Conservation (phyloP, 2,797 vertebrate genomes). For the Huso huso region DNA sequence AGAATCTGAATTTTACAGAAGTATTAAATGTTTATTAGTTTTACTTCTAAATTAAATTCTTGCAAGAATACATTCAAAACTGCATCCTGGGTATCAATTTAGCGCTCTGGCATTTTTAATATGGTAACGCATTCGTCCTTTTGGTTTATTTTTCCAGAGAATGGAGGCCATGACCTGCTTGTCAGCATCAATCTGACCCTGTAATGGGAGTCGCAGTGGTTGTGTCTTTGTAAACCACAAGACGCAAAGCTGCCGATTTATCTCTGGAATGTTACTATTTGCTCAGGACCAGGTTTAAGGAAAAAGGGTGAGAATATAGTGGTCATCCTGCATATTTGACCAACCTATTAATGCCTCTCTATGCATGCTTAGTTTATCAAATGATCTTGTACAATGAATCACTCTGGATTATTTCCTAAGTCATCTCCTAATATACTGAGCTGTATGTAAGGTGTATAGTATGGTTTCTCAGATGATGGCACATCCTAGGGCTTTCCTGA, state of each 20-base stretch:
- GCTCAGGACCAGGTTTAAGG: constrained; percentile 5
- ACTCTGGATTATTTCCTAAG: neutral
- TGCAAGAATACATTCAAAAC: no score
- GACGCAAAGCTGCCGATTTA: no score
- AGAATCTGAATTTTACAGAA: no score
- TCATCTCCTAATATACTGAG: neutral
- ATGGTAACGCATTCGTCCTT: no score
- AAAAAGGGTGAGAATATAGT: constrained; percentile 4
- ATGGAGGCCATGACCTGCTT: constrained; percentile 3
- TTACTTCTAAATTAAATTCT: no score
- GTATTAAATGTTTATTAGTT: no score
- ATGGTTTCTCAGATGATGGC: no score
- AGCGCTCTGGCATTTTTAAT: no score
- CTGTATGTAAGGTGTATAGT: no score
- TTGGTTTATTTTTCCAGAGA: neutral
- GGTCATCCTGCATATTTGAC: neutral
- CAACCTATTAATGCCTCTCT: constrained; percentile 7
- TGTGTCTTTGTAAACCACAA: neutral
- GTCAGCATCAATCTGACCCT: constrained; percentile 4
- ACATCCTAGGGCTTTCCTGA: no score
- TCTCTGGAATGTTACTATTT: constrained; percentile 10
- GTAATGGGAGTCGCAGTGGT: neutral
- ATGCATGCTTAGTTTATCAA: constrained; percentile 1
- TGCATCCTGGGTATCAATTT: no score
- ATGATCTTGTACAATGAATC: neutral